phyloP scores from a whole-genome alignment of 2,888 invertebrate genomes.

The Philonicus albiceps region DNA sequence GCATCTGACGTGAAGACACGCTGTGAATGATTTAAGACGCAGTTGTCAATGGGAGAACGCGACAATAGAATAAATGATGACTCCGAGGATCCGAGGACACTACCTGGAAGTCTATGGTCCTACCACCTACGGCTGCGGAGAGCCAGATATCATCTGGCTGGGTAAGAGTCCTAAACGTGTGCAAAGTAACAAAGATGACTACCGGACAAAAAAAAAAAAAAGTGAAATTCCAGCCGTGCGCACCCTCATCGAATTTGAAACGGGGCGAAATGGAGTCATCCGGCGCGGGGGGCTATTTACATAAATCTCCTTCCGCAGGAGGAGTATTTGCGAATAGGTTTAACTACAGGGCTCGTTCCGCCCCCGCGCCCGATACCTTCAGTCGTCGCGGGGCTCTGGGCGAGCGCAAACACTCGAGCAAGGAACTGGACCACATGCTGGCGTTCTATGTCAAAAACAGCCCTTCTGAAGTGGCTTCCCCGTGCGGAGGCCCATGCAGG shows the following conservation, averaged over 20 bases:
- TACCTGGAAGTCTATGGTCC: neutral
- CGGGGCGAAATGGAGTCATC: neutral
- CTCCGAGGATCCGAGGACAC: slow-evolving; percentile 2
- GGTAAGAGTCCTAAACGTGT: neutral
- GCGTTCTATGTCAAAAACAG: slow-evolving; percentile 43
- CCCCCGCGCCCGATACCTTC: neutral
- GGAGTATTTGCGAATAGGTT: slow-evolving; percentile 45
- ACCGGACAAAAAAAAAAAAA: slow-evolving; percentile 10
- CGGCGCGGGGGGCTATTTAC: neutral
- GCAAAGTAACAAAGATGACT: neutral
- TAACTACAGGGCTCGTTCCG: neutral
- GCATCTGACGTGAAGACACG: slow-evolving; percentile 36
- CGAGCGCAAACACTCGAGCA: slow-evolving; percentile 44
- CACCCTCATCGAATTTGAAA: slow-evolving; percentile 20
- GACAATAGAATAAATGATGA: slow-evolving; percentile 47
- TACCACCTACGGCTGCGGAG: neutral
- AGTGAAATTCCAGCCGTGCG: slow-evolving; percentile 7
- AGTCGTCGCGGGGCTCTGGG: neutral
- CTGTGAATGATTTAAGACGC: slow-evolving; percentile 46
- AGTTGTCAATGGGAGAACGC: slow-evolving; percentile 42
- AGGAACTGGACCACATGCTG: slow-evolving; percentile 47
- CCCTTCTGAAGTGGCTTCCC: slow-evolving; percentile 45
- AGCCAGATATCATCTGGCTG: neutral
- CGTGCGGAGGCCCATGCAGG: neutral
- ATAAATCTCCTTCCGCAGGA: neutral